Base-by-base conservation (phyloP, 2,888 invertebrate genomes). In the Barypeithes pellucidus region DNA sequence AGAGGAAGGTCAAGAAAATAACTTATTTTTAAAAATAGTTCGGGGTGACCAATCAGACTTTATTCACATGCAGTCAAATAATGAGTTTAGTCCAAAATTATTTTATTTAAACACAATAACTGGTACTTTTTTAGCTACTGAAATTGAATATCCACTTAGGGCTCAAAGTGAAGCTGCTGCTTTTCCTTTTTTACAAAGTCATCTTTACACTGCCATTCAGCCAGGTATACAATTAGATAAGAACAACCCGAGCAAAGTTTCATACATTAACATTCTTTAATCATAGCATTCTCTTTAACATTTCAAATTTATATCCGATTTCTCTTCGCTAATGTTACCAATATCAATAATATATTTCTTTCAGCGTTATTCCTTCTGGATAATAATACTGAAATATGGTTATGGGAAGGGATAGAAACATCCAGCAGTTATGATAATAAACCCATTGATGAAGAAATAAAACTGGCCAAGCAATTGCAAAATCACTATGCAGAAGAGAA, bases 111-210 rank as follows among this genome's bases (percentile, higher is more conserved):
- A 80, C 67, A 75, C 73, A 22, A 77, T 80, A 14, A 77, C 77
- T 29, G 81, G 80, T 8, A 36, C 61, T 33, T 80, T 81, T 74
- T 59, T 68, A 60, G 78, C 78, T 5, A 78, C 77, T 11, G 80
- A 80, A 76, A 67, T 81, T 11, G 77, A 79, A 43, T 79, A 80
- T 72, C 75, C 79, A 29, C 73, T 80, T 50, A 77, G 78, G 20
- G 71, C 72, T 57, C 41, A 57, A 11, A 52, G 68, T 24, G 54
- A 71, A 47, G 41, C 73, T n/a, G 78, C 79, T 20, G 47, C 80
- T 22, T 80, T 80, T 76, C 81, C 81, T 50, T 80, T 81, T 76
- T 67, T 81, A 60, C 80, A 81, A 62, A 77, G 77, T 18, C 81
- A 81, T 77, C 76, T 81, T 16, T 79, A 77, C 41, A 76, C 79